Evolutionary conservation across 2,113 vertebrate genomes (phyloP).

Genomic region (Cacatua alba): DNA sequence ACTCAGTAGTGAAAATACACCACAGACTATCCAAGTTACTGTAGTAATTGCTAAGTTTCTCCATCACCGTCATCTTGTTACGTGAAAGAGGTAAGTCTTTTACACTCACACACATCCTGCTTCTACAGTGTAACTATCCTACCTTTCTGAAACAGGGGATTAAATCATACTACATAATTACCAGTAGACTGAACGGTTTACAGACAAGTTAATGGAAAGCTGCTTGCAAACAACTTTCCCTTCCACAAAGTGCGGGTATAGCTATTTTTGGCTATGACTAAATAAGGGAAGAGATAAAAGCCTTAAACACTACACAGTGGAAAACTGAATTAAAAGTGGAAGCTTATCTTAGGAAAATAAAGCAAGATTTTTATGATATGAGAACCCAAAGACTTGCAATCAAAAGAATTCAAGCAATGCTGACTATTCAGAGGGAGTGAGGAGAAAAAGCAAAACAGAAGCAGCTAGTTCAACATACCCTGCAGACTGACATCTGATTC

Average conservation of each 20-base stretch:
- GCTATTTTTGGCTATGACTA: slow-evolving; percentile 36
- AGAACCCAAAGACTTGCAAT: not conserved
- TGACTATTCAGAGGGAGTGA: not conserved
- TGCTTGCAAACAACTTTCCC: not conserved
- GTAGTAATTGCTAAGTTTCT: not conserved
- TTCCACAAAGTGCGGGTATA: not conserved
- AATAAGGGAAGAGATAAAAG: slow-evolving; percentile 52
- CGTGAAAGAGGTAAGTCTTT: not conserved
- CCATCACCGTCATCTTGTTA: not conserved
- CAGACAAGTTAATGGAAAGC: slow-evolving; percentile 5
- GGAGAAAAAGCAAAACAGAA: not conserved
- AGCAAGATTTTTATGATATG: not conserved
- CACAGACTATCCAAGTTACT: not conserved
- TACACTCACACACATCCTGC: not conserved
- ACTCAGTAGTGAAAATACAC: not conserved
- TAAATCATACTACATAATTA: not conserved
- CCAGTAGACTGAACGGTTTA: not conserved
- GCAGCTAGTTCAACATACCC: slow-evolving; percentile 77
- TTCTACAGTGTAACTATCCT: not conserved
- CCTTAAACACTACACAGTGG: not conserved
- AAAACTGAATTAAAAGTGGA: slow-evolving; percentile 9
- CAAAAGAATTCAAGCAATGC: not conserved
- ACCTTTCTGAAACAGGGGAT: not conserved
- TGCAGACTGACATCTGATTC: slow-evolving; percentile 98
- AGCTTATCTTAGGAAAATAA: slow-evolving; percentile 14